These are phyloP conservation scores for Caradrina clavipalpis DNA, from an alignment of 2,888 invertebrate genomes.

Conservation along the genomic window DNA sequence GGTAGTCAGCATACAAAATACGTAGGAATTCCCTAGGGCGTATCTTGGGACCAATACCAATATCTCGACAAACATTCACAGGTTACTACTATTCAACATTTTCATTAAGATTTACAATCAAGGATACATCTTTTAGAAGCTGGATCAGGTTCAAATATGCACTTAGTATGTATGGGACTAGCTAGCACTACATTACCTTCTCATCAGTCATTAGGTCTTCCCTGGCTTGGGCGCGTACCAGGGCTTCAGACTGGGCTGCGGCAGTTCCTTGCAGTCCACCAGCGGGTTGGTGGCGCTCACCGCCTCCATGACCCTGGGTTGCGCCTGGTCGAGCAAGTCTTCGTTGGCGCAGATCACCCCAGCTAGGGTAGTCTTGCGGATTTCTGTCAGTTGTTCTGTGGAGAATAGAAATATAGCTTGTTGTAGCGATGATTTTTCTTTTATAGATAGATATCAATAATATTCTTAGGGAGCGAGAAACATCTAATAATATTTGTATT, in stretches of 20 bases:
- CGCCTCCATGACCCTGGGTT: slow-evolving; percentile 93
- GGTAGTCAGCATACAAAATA: background rate
- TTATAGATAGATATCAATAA: too few species aligned
- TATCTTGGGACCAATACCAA: slow-evolving; percentile 25
- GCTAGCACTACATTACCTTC: slow-evolving; percentile 21
- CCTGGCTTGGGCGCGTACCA: slow-evolving; percentile 85
- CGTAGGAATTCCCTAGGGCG: slow-evolving; percentile 1
- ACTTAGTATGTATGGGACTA: slow-evolving; percentile 25
- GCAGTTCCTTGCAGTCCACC: slow-evolving; percentile 92
- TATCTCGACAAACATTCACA: background rate
- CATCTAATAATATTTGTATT: too few species aligned
- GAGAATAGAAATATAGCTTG: background rate
- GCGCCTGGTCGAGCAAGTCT: slow-evolving; percentile 92
- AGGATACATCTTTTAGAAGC: background rate
- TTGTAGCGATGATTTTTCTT: too few species aligned
- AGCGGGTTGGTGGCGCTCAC: slow-evolving; percentile 90
- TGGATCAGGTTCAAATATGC: slow-evolving; percentile 16
- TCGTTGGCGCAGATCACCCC: slow-evolving; percentile 95
- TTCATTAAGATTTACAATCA: background rate
- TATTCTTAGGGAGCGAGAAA: too few species aligned
- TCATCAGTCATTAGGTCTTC: slow-evolving; percentile 7
- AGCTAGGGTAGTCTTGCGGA: slow-evolving; percentile 94
- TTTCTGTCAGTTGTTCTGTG: slow-evolving; percentile 94
- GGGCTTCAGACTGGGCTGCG: slow-evolving; percentile 88
- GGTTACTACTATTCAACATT: background rate